Evolutionary conservation across 2,113 vertebrate genomes (phyloP).

Genomic region (Gasterosteus nipponicus): DNA sequence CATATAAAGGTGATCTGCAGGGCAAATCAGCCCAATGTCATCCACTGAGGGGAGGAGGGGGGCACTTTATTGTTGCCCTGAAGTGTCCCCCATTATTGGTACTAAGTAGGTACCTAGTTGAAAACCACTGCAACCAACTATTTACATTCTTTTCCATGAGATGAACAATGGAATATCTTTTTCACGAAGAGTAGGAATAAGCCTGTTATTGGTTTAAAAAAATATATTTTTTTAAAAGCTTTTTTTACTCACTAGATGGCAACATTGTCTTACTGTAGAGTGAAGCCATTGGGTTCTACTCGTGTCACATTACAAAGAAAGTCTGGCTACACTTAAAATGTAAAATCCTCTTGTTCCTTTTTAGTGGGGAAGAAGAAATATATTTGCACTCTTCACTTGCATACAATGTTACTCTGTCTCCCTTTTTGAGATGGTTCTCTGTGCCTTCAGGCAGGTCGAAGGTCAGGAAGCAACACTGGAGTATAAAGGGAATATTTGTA

Average conservation of each 20-base stretch:
- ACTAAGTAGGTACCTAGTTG: background rate
- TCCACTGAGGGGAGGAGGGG: background rate
- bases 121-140: background rate
- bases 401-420: background rate
- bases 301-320: background rate
- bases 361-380: background rate
- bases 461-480: background rate
- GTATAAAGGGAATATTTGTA: background rate
- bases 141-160: background rate
- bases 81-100: background rate
- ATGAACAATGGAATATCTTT: background rate
- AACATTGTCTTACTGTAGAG: slow-evolving; percentile 52
- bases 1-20: background rate
- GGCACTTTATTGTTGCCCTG: background rate
- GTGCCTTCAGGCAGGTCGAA: background rate
- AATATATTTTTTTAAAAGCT: no score
- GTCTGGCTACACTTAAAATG: background rate
- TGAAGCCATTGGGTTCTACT: background rate
- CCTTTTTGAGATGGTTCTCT: background rate
- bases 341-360: slow-evolving; percentile 4
- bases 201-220: no score
- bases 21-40: background rate
- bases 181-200: background rate
- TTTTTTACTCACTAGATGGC: slow-evolving; percentile 71
- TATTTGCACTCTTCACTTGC: slow-evolving; percentile 10